These are phyloP conservation scores for Brachyalestes nurse DNA, from an alignment of 2,797 vertebrate species.

Conservation along the genomic window DNA sequence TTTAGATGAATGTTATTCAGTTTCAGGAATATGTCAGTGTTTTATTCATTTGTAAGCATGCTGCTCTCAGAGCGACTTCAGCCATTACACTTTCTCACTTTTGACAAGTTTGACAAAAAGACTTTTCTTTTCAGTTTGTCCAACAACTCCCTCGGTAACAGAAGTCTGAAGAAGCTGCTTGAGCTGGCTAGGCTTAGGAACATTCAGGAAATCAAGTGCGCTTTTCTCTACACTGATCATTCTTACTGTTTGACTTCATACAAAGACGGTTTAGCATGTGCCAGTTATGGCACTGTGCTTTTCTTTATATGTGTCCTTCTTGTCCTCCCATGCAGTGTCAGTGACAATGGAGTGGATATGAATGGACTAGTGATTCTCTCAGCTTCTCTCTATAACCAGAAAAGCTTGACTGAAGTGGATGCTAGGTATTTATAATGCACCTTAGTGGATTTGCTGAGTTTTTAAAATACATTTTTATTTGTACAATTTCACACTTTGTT, in stretches of 20 bases:
- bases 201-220: constrained; percentile 75
- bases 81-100: no score
- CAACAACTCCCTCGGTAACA: constrained; percentile 69
- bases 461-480: background rate
- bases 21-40: background rate
- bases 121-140: constrained; percentile 68
- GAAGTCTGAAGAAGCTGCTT: constrained; percentile 71
- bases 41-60: no score
- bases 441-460: background rate
- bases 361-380: constrained; percentile 73
- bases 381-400: constrained; percentile 65
- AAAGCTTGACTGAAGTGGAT: constrained; percentile 69
- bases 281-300: background rate
- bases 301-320: background rate
- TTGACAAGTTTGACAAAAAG: no score
- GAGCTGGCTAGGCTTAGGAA: constrained; percentile 59
- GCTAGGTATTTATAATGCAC: constrained; percentile 74
- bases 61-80: no score
- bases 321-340: constrained; percentile 73
- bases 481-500: background rate
- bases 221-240: background rate
- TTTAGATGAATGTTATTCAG: background rate
- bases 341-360: constrained; percentile 78
- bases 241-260: background rate
- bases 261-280: background rate